Base-by-base conservation (phyloP, 2,113 vertebrate genomes). In the Strigops habroptila region DNA sequence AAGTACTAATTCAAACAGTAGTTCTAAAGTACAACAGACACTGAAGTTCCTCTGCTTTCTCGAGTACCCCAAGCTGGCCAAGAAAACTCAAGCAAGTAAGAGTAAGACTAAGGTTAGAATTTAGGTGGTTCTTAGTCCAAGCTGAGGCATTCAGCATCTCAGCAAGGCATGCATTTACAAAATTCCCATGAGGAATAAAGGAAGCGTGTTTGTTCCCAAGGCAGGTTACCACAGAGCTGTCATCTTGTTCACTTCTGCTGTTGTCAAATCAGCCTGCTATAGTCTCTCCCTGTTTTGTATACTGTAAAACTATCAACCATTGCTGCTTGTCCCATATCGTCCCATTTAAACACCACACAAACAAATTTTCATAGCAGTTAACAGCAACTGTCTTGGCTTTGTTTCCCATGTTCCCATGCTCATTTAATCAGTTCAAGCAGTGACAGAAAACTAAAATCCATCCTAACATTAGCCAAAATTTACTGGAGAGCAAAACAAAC, bases 381-480 rank as follows among this genome's bases (percentile, higher is more conserved):
- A 64, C 69, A 96, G 88, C 79, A 97, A 70, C 77, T 69, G 73
- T 37, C 76, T 83, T 30, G 41, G 15, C 39, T 73, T 65, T 57
- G 5, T 53, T 67, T 28, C 16, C 73, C 53, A 95, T 82, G 51
- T 46, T 91, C 41, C 87, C 46, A 3, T 10, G 59, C 75, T 46
- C 74, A 95, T 85, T 81, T 49, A 90, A 95, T 86, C 8, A 24
- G 75, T 76, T 83, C 71, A 92, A 91, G 92, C 95, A 86, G 80
- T 90, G 83, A 94, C 51, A 76, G 70, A 91, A 97, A 93, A 96
- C 88, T 93, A 90, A 96, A 97, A 95, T 91, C 92, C 94, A 74
- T 65, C 23, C 19, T 43, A 95, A 93, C 53, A 82, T 86, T 65
- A 96, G 81, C 69, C 84, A 80, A 91, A 91, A 96, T 88, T 88